Evolutionary conservation across 2,113 vertebrate species (phyloP), one percentile per base, ranked within the genome.

Genomic region (Ctenomys sociabilis): DNA sequence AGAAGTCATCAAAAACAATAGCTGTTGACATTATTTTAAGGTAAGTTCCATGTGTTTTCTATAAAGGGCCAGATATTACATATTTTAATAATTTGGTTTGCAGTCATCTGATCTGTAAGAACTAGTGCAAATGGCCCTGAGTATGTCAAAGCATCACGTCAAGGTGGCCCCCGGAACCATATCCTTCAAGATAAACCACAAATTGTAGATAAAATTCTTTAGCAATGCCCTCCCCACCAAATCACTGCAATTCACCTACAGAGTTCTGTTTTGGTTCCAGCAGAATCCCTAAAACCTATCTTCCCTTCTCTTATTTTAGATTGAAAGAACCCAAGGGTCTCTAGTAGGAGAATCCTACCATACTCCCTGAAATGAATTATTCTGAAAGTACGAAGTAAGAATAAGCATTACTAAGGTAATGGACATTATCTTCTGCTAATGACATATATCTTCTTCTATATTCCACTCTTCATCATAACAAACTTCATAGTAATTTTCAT

Each of bases 321-420:
- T 37, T 45, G 77, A 93, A 92, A 95, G 54, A 85, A 70, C 19
- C 3, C 35, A 77, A 12, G 75, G 35, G 87, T 28, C 54, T 85
- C 35, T 40, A 57, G 28, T 3, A 70, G 35, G 30, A 93, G 28
- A 97, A 40, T 40, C 21, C 57, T 52, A 72, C 10, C 11, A 17
- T 77, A 87, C 28, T 80, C 66, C 64, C 8, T 52, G 1, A 92
- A 96, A 82, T 19, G 7, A 72, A 52, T 45, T 96, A 59, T 88
- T 95, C 37, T 80, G 45, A 91, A 95, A 86, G 66, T 91, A 70
- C 35, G 88, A 93, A 90, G 45, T 49, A 89, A 63, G 32, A 96
- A 52, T 5, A 88, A 45, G 54, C 1, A 72, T 78, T 94, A 95
- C 82, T 80, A 85, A 30, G 83, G n/a, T 85, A 78, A 49, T 49